Conservation (phyloP, 2,113 vertebrate genomes). For the Aspidoscelis tigris region DNA sequence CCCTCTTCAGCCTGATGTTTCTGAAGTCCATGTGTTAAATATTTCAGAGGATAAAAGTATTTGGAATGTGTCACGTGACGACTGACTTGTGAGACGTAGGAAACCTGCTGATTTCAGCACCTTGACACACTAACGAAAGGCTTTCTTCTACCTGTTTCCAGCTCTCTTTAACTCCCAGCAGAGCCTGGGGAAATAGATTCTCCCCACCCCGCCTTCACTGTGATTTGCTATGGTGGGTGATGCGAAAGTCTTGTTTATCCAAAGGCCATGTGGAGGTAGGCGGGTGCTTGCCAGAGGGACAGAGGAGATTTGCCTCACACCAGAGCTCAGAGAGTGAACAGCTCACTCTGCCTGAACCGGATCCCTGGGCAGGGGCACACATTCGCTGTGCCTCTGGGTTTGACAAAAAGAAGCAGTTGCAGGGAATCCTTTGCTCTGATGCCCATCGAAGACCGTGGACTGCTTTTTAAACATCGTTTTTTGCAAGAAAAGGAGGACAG, state of each 20-base stretch:
- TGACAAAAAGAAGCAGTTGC: constrained; percentile 88
- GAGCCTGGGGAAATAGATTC: constrained; percentile 35
- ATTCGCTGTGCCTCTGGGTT: constrained; percentile 84
- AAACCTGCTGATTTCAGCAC: constrained; percentile 2
- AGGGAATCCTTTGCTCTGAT: constrained; percentile 76
- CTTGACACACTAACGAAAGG: not conserved
- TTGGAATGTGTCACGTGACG: not conserved
- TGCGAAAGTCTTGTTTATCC: constrained; percentile 74
- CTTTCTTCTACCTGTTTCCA: not conserved
- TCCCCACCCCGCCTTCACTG: constrained; percentile 42
- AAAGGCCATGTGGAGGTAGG: constrained; percentile 79
- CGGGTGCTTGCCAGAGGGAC: constrained; percentile 77
- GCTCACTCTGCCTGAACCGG: constrained; percentile 83
- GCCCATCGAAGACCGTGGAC: constrained; percentile 76
- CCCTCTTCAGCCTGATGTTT: not conserved
- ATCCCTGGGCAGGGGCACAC: constrained; percentile 81
- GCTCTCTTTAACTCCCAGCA: not conserved
- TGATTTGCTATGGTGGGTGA: constrained; percentile 70
- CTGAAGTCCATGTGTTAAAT: not conserved
- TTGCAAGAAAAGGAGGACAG: too few relatives aligned
- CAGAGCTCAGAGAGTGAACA: constrained; percentile 81
- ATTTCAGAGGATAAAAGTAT: constrained; percentile 7
- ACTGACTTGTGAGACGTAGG: not conserved
- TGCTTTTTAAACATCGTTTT: constrained; percentile 33
- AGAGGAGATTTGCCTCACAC: constrained; percentile 75